A percentile compares a stretch with the other conserved stretches of the same genome.
phyloP scores from a whole-genome alignment of 2,797 vertebrate species.

The Chiroxiphia lanceolata region DNA sequence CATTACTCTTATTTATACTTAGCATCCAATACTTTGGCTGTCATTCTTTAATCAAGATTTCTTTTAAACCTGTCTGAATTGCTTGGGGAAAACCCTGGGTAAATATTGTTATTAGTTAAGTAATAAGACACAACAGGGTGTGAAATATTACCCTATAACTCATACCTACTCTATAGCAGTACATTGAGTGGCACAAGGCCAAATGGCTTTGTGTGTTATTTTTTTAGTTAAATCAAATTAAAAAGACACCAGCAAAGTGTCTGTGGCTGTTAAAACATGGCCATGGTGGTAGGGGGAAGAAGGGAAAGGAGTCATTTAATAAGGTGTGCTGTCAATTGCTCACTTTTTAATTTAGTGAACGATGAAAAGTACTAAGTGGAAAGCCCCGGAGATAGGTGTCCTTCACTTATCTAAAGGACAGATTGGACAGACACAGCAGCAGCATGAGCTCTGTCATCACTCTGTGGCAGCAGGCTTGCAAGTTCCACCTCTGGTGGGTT shows the following conservation, averaged over 20 bases:
- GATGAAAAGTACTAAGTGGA: conserved; percentile 42
- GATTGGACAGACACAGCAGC: conserved; percentile 37
- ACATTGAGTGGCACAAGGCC: conserved; percentile 63
- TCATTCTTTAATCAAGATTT: conserved; percentile 77
- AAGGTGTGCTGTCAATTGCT: conserved; percentile 40
- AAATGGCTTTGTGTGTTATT: conserved; percentile 67
- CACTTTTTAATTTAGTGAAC: conserved; percentile 58
- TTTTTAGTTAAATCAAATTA: conserved; percentile 72
- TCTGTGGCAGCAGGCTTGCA: background rate
- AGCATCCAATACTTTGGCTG: conserved; percentile 72
- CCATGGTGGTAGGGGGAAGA: background rate
- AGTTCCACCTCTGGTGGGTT: background rate
- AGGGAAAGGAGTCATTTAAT: conserved; percentile 16
- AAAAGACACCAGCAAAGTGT: conserved; percentile 65
- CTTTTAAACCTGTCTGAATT: conserved; percentile 67
- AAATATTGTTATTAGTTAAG: conserved; percentile 77
- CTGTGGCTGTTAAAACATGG: conserved; percentile 42
- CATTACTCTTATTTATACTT: conserved; percentile 76
- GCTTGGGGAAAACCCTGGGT: conserved; percentile 68
- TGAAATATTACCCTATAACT: conserved; percentile 72
- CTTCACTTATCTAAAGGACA: conserved; percentile 57
- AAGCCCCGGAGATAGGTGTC: conserved; percentile 38
- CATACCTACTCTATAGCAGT: conserved; percentile 45
- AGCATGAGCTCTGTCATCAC: background rate
- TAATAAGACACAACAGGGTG: conserved; percentile 73